Evolutionary conservation across 2,888 invertebrate species (phyloP).

Genomic region (Drepanosiphum platanoidis): DNA sequence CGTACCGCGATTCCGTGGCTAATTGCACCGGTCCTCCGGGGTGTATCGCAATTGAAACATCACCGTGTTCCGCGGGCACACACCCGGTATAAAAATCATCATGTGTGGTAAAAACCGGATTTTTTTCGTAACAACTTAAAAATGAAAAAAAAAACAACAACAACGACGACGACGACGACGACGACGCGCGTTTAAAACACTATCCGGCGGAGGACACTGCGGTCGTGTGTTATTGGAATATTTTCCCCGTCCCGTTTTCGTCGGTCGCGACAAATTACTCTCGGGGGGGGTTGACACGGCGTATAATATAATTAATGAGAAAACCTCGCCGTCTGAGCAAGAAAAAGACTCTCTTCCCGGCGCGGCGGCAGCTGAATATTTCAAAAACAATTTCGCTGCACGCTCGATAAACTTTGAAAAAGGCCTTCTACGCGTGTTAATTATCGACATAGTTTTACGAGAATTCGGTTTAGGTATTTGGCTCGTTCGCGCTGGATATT

Average conservation of each 20-base stretch:
- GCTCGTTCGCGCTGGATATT: neutral
- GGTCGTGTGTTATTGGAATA: slow-evolving; percentile 30
- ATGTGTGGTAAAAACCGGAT: slow-evolving; percentile 61
- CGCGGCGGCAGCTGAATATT: neutral
- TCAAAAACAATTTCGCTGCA: neutral
- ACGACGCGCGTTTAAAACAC: slow-evolving; percentile 12
- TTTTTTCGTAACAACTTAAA: neutral
- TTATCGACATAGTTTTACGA: slow-evolving; percentile 17
- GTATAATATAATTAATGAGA: slow-evolving; percentile 25
- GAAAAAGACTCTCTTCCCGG: too few species aligned
- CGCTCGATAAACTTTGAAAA: slow-evolving; percentile 27
- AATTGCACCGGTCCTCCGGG: slow-evolving; percentile 58
- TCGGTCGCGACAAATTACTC: slow-evolving; percentile 44
- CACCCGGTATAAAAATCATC: slow-evolving; percentile 55
- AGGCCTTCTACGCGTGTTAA: neutral
- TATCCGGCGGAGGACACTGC: neutral
- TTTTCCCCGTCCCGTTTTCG: slow-evolving; percentile 17
- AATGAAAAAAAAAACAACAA: neutral
- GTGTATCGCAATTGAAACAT: slow-evolving; percentile 55
- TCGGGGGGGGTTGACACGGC: slow-evolving; percentile 30
- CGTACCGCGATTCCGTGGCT: slow-evolving; percentile 54
- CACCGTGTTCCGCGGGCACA: slow-evolving; percentile 19
- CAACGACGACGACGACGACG: neutral
- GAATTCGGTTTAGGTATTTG: neutral
- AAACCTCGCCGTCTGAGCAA: neutral